Evolutionary conservation across 35 echinoderm and acorn worm species (phyloP), one percentile per base, ranked within the genome.

Genomic region (Ophioderma brevispina): DNA sequence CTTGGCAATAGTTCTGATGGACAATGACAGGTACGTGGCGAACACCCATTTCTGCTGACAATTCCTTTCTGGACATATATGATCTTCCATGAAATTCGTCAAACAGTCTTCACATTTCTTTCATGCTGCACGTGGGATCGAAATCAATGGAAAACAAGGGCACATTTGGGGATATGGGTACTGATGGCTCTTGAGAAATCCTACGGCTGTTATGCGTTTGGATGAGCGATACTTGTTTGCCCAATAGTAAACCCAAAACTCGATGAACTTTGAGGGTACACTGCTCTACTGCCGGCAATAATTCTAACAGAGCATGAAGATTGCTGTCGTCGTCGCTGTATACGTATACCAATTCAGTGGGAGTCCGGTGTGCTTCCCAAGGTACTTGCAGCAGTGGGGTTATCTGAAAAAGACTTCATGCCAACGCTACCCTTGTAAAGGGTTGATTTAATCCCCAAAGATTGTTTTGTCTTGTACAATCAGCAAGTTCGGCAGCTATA

Each of bases 151-250:
- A 75, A 34, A 78, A 40, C 6, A 98, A 46, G 8, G 89, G 88
- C 13, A 92, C 82, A n/a, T 85, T 41, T 39, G 96, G 96, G n/a
- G 28, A 90, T 88, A 35, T 91, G 77, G 56, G 94, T 98, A 23
- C 91, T 87, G 28, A 89, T 92, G 23, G 84, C 81, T 92, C 93
- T 87, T 35, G 89, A 81, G 35, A 98, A 40, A 15, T 82, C 92
- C 79, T 85, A 42, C 33, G 85, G 89, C 34, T 87, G 56, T 13
- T 89, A 38, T 38, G 75, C 39, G 81, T 33, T 18, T 77, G 85
- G 76, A 43, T 28, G 2, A 40, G 86, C 36, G 76, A n/a, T 33
- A 35, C 30, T 80, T 86, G 40, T 78, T 46, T 87, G 0, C 80
- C 80, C 86, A 32, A 75, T 35, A 31, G 91, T 88, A 25, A 75